Evolutionary conservation across 2,113 vertebrate species (phyloP), one percentile per base, ranked within the genome.

Genomic region (Hippolais icterina): DNA sequence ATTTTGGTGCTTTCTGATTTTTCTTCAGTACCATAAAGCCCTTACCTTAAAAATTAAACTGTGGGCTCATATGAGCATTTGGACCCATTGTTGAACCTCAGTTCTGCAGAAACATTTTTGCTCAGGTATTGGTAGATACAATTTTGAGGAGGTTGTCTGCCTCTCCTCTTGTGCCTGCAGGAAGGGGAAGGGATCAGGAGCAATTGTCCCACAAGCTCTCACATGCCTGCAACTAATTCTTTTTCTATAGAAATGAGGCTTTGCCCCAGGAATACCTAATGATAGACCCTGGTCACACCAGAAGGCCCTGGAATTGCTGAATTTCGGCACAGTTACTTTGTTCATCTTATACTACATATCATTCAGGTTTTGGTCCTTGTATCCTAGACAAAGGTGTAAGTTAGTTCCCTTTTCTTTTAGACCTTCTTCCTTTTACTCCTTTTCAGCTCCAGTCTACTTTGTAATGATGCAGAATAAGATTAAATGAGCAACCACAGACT

Each of bases 121-220:
- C 41, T 21, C 16, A 29, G 10, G 4, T 79, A 46, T 56, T 0
- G 0, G 15, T 69, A 57, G 42, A n/a, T 42, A 24, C 1, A 3
- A 11, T 56, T 85, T 93, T 66, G 41, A 65, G 37, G 22, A 82
- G 25, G 15, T 39, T 71, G 21, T 74, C 46, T 53, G 35, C 21
- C 44, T 16, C 6, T 82, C 44, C 33, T 59, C 35, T 50, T 80
- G 12, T 75, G 47, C 60, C 66, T 82, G 31, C 41, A 68, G 49
- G 44, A 83, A 31, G 52, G 24, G 14, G 17, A 78, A 71, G 39
- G 44, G 22, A 69, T 76, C 31, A 18, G 76, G 42, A 65, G 8
- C 20, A 65, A 29, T 35, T 49, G 71, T 28, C 46, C 61, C 37
- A 54, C 47, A 68, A 78, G 52, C 18, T 85, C n/a, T 78, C 53